phyloP scores from a whole-genome alignment of 1,140 invertebrate species.

The Tigriopus japonicus region DNA sequence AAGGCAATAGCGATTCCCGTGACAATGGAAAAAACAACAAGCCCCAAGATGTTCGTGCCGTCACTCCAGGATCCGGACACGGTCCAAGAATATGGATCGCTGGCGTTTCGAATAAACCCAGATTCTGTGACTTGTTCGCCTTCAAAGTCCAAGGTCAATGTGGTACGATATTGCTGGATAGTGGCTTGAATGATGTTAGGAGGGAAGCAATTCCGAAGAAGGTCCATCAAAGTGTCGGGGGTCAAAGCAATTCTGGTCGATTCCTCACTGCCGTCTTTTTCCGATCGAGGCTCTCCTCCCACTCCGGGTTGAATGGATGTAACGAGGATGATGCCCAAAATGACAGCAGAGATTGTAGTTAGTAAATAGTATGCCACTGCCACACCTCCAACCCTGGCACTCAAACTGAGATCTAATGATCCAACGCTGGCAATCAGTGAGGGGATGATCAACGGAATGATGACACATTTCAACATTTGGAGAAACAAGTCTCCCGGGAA shows the following conservation, averaged over 20 bases:
- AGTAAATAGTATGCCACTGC: not conserved
- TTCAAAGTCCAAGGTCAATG: not conserved
- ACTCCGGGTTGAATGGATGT: conserved; percentile 62
- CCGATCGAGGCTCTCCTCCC: conserved; percentile 22
- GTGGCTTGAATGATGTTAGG: conserved; percentile 65
- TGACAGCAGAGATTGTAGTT: conserved; percentile 51
- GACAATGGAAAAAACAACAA: conserved; percentile 56
- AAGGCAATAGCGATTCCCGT: conserved; percentile 54
- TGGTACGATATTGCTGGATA: not conserved
- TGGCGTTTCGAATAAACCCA: not conserved
- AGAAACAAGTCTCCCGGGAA: conserved; percentile 70
- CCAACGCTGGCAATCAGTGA: conserved; percentile 80
- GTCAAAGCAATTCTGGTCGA: conserved; percentile 41
- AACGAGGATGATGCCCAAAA: conserved; percentile 68
- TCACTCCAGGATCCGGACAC: conserved; percentile 39
- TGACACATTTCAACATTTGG: conserved; percentile 72
- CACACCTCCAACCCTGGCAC: not conserved
- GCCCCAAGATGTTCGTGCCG: conserved; percentile 55
- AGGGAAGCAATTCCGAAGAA: conserved; percentile 75
- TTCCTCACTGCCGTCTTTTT: conserved; percentile 18
- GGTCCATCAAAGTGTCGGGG: conserved; percentile 75
- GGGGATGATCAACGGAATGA: conserved; percentile 66
- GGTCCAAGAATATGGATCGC: conserved; percentile 28
- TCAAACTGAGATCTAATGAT: not conserved
- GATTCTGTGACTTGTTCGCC: not conserved